phyloP scores from a whole-genome alignment of 2,113 vertebrate genomes.

The Tupaia chinensis region DNA sequence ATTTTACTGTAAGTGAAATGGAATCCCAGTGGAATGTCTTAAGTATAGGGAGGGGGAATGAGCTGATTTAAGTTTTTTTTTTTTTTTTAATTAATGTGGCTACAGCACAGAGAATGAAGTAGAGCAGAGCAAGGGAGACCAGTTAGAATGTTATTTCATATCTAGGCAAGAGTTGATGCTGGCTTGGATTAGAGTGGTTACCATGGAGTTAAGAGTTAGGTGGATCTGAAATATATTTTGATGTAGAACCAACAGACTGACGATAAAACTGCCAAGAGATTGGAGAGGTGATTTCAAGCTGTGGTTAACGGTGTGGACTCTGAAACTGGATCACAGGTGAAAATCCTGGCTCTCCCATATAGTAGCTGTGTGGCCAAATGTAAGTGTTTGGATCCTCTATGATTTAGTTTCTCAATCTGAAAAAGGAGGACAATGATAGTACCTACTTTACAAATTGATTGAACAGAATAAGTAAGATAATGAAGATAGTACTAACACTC shows the following conservation, averaged over 20 bases:
- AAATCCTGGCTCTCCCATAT: neutral
- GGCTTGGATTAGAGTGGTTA: neutral
- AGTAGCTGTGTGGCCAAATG: neutral
- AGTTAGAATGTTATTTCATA: neutral
- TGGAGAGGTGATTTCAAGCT: neutral
- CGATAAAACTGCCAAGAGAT: neutral
- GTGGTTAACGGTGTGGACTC: neutral
- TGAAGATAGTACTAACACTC: neutral
- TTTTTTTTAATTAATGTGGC: neutral
- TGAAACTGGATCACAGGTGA: neutral
- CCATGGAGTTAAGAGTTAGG: neutral
- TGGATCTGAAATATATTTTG: neutral
- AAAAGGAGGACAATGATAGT: neutral
- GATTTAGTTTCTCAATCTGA: neutral
- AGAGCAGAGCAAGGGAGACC: neutral
- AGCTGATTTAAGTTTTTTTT: neutral
- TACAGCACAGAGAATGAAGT: neutral
- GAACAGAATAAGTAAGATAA: neutral
- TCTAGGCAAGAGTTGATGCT: neutral
- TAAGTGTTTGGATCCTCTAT: neutral
- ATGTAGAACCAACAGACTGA: neutral
- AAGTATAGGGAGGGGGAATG: no score
- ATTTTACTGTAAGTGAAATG: neutral
- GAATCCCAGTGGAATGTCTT: slow-evolving; percentile 12
- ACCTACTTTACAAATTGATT: neutral